Base-by-base conservation (phyloP, 1,140 invertebrate genomes). In the Pogonomyrmex barbatus region DNA sequence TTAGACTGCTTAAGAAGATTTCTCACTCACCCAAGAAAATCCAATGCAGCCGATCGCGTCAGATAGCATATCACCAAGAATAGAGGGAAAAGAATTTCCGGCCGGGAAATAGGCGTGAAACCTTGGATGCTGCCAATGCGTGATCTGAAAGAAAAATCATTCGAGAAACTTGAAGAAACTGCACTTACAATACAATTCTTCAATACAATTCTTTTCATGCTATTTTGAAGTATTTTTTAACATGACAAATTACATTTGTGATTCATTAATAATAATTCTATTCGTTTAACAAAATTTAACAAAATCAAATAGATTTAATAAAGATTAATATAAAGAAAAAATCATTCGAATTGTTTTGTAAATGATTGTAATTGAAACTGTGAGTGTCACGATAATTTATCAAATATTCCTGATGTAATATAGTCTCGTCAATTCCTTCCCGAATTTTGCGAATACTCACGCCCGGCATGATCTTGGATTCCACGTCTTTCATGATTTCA, bases 101-200 rank as follows among this genome's bases (percentile, higher is more conserved):
- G 99, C 97, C 2, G 99, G 99, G 93, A 99, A 99, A 94, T 99
- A 99, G 0, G 99, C 99, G 94, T 99, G 99, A 95, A 99, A 99
- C 70, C 98, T 95, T 0, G 99, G 99, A 96, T 99, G 99, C 94
- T 99, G 99, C 99, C 99, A 99, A 94, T 99, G 99, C 0, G 99
- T 99, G 76, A 98, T 96, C 97, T 98, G 92, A 2, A 94, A 94
- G 87, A 71, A 42, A 50, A 36, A 67, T 75, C 5, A 73, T 60
- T 6, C 6, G 52, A 3, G n/a, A n/a, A n/a, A n/a, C 17, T 83
- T 12, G 1, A 47, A 60, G 42, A 60, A 50, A 39, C 30, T 9
- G 1, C 30, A 60, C 36, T 79, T 39, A 54, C 36, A n/a, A 14
- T 54, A 24, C 24, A 24, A 6, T 17, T 77, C 14, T 47, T 33